Evolutionary conservation across 1,140 invertebrate genomes (phyloP), one percentile per base, ranked within the genome.

Genomic region (Orussus abietinus): DNA sequence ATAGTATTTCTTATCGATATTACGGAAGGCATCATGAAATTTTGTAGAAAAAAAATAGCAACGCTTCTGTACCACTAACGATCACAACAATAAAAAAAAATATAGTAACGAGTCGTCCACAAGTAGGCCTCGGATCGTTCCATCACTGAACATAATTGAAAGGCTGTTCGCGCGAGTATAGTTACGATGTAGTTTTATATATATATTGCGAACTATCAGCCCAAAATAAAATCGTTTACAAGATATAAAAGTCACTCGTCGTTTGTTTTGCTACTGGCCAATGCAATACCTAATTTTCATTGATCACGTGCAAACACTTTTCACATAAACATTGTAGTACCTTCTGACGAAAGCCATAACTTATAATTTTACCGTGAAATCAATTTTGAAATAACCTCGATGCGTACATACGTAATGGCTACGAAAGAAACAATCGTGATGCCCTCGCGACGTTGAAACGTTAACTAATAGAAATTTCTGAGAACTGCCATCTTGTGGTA

Each of bases 101-200:
- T 34, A 46, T 12, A 51, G 9, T n/a, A 39, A 28, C 25, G 18
- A 25, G 31, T 37, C 31, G 9, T 35, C 33, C 46, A 47, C 52
- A 14, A 39, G 19, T 15, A 47, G 51, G 26, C 31, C 39, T 36
- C 45, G 51, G 36, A 39, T 34, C 21, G 45, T 47, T 32, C 28
- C 25, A 14, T 30, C 7, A 22, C 15, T 30, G 42, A 41, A 53
- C 20, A 40, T 43, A 45, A 41, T 34, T 44, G 37, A 40, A 59
- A 52, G 47, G 41, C 43, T 62, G 52, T 52, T 51, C 53, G 48
- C 38, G 39, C 17, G 33, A 53, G 61, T 50, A 47, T 42, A 42
- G 49, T 58, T 62, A 65, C 53, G 62, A 29, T 45, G 55, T 65
- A 65, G 49, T 61, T 66, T 64, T 66, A 66, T 66, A 64, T 62